Conservation (phyloP, 2,888 invertebrate species). For the Cryptocephalus moraei region DNA sequence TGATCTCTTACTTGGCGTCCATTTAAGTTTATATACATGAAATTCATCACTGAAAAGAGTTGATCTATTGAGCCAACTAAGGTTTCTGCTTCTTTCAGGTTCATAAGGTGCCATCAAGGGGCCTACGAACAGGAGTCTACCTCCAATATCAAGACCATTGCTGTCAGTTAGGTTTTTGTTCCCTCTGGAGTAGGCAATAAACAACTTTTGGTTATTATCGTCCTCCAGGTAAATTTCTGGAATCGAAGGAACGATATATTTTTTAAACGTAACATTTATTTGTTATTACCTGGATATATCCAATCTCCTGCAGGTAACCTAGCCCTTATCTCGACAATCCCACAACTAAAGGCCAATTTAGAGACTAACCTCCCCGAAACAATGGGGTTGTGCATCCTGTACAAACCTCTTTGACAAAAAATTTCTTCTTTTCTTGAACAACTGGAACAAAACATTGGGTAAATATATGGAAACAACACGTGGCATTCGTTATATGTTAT, state of each 20-base stretch:
- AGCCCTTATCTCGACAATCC: slow-evolving; percentile 42
- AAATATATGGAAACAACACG: too few relatives aligned
- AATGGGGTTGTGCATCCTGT: slow-evolving; percentile 34
- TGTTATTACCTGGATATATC: slow-evolving; percentile 42
- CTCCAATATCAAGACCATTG: slow-evolving; percentile 34
- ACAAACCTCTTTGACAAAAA: slow-evolving; percentile 6
- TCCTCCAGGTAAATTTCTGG: slow-evolving; percentile 26
- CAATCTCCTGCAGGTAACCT: slow-evolving; percentile 46
- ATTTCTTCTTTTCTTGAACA: slow-evolving; percentile 9
- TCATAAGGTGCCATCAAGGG: slow-evolving; percentile 34
- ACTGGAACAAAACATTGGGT: slow-evolving; percentile 8
- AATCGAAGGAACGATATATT: slow-evolving; percentile 5
- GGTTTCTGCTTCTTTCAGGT: slow-evolving; percentile 11
- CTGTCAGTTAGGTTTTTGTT: slow-evolving; percentile 30
- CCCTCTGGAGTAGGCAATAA: slow-evolving; percentile 32
- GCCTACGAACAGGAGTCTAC: slow-evolving; percentile 43
- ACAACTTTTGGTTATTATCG: slow-evolving; percentile 10
- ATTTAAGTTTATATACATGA: slow-evolving; percentile 54
- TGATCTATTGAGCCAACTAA: slow-evolving; percentile 6
- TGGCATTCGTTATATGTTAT: too few relatives aligned
- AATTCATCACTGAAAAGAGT: slow-evolving; percentile 46
- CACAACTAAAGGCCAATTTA: slow-evolving; percentile 39
- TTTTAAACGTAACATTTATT: not conserved
- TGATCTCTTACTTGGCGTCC: slow-evolving; percentile 51
- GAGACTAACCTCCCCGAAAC: slow-evolving; percentile 40